Percentiles rank a stretch among this genome's conserved stretches.
phyloP scores from a whole-genome alignment of 2,113 vertebrate species.

The Cynopterus brachyotis region DNA sequence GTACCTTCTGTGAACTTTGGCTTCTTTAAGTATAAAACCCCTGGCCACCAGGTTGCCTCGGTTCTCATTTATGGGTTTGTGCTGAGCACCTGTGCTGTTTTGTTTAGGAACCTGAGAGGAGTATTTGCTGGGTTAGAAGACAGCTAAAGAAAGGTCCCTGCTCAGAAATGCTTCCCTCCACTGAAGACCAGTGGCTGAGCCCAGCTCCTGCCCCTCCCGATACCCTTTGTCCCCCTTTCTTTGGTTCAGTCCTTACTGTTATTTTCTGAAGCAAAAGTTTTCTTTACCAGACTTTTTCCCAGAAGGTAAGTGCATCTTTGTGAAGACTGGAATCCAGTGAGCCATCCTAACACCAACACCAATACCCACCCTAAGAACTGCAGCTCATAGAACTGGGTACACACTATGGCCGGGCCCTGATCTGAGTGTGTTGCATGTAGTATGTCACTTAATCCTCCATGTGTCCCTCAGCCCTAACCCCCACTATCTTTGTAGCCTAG shows the following conservation, averaged over 20 bases:
- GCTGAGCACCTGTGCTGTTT: background rate
- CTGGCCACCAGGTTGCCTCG: background rate
- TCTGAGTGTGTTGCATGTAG: background rate
- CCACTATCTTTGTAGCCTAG: background rate
- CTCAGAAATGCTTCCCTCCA: background rate
- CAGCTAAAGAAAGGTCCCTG: background rate
- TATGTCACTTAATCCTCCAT: background rate
- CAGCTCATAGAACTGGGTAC: background rate
- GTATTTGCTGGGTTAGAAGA: background rate
- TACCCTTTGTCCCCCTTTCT: background rate
- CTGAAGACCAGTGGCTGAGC: background rate
- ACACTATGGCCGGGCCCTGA: background rate
- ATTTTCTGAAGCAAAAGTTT: background rate
- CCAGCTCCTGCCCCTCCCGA: background rate
- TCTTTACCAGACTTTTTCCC: background rate
- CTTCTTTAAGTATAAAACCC: background rate
- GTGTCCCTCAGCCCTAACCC: accelerated
- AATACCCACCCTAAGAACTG: background rate
- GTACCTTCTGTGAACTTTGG: background rate
- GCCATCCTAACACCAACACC: background rate
- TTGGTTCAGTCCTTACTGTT: background rate
- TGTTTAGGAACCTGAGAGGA: background rate
- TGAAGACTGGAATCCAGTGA: background rate
- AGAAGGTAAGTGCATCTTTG: background rate
- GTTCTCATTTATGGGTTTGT: background rate